phyloP scores from a whole-genome alignment of 2,797 vertebrate genomes.

The Pipistrellus pygmaeus region DNA sequence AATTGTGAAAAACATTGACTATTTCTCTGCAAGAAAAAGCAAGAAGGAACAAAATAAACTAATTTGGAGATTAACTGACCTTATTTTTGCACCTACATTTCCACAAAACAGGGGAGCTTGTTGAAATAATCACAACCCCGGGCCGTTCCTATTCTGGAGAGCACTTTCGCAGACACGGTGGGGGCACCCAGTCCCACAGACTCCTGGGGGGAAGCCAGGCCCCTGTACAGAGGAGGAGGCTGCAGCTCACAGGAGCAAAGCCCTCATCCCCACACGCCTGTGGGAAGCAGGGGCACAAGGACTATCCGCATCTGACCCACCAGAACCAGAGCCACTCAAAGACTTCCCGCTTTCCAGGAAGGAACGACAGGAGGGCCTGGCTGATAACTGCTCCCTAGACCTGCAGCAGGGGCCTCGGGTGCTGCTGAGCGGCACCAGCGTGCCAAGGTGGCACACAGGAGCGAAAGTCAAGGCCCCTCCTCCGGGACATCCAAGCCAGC shows the following conservation, averaged over 20 bases:
- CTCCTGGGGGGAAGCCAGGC: neutral
- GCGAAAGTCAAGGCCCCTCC: no score
- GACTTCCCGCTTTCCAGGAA: neutral
- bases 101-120: neutral
- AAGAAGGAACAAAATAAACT: neutral
- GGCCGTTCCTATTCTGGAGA: neutral
- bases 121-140: neutral
- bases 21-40: neutral
- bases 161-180: rapidly evolving
- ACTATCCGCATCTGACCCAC: neutral
- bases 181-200: neutral
- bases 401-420: neutral
- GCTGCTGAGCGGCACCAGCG: neutral
- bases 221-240: neutral
- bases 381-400: rapidly evolving
- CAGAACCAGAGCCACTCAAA: neutral
- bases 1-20: neutral
- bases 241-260: neutral
- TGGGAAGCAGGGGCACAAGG: neutral
- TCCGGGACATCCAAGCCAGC: neutral
- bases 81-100: neutral
- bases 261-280: neutral
- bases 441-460: rapidly evolving
- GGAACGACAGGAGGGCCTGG: neutral
- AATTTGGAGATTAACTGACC: rapidly evolving